These are phyloP conservation scores for Synergus laeviventris DNA, from an alignment of 2,888 invertebrate species.

Conservation along the genomic window DNA sequence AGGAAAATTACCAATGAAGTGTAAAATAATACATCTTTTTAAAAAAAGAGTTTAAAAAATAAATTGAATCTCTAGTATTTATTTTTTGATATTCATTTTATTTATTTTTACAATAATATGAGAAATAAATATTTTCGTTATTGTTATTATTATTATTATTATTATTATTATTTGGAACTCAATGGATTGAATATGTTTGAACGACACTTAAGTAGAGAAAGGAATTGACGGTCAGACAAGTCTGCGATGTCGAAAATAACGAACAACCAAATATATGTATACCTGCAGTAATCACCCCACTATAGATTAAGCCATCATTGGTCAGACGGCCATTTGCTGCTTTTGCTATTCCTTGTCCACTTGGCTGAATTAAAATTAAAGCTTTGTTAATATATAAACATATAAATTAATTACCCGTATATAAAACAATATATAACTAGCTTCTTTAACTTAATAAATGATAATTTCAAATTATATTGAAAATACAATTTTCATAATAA, in stretches of 20 bases:
- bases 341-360: not conserved
- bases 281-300: not conserved
- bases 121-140: not conserved
- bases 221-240: not conserved
- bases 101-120: not conserved
- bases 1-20: too few relatives aligned
- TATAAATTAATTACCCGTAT: too few relatives aligned
- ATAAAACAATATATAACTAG: too few relatives aligned
- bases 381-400: not conserved
- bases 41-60: not conserved
- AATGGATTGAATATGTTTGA: not conserved
- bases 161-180: too few relatives aligned
- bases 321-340: not conserved
- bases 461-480: too few relatives aligned
- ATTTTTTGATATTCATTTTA: slow-evolving; percentile 11
- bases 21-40: too few relatives aligned
- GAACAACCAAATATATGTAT: too few relatives aligned
- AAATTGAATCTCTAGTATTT: not conserved
- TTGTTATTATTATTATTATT: too few relatives aligned
- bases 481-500: too few relatives aligned
- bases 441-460: too few relatives aligned
- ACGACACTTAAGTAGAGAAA: not conserved
- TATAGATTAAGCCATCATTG: slow-evolving; percentile 13
- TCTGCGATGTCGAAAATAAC: not conserved
- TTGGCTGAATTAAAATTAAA: not conserved